Conservation (phyloP, 2,888 invertebrate species). For the Ichneumon xanthorius region DNA sequence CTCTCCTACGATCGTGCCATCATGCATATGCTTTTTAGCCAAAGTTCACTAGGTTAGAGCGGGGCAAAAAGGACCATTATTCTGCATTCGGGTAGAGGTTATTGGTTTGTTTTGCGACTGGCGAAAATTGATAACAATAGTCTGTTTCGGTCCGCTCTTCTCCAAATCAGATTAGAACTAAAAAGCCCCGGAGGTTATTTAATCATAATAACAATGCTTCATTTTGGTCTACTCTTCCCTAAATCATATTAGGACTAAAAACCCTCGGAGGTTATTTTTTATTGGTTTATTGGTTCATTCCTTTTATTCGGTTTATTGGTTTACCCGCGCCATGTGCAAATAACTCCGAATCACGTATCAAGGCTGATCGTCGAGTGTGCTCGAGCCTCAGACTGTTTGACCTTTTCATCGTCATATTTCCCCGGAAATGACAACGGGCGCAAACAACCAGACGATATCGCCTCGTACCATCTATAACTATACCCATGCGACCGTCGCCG, state of each 20-base stretch:
- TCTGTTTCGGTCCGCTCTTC: too few relatives aligned
- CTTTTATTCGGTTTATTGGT: not conserved
- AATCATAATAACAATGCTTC: not conserved
- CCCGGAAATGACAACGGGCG: not conserved
- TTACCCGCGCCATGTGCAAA: not conserved
- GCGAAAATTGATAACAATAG: too few relatives aligned
- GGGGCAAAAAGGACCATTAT: too few relatives aligned
- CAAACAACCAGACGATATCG: not conserved
- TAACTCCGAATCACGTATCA: slow-evolving; percentile 15
- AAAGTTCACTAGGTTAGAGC: too few relatives aligned
- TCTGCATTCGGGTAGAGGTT: too few relatives aligned
- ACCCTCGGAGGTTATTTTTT: not conserved
- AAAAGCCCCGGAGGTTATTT: not conserved
- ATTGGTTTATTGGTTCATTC: too few relatives aligned
- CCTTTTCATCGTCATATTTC: slow-evolving; percentile 11
- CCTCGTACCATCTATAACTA: not conserved
- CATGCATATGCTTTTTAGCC: not conserved
- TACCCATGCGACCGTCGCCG: not conserved
- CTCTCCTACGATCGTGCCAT: not conserved
- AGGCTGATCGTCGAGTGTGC: not conserved
- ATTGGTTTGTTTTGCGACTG: too few relatives aligned
- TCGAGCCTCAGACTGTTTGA: slow-evolving; percentile 1
- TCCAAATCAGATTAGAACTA: not conserved
- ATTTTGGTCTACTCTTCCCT: too few relatives aligned
- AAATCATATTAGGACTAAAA: not conserved